Evolutionary conservation across 2,888 invertebrate genomes (phyloP).

Genomic region (Nebria brevicollis): DNA sequence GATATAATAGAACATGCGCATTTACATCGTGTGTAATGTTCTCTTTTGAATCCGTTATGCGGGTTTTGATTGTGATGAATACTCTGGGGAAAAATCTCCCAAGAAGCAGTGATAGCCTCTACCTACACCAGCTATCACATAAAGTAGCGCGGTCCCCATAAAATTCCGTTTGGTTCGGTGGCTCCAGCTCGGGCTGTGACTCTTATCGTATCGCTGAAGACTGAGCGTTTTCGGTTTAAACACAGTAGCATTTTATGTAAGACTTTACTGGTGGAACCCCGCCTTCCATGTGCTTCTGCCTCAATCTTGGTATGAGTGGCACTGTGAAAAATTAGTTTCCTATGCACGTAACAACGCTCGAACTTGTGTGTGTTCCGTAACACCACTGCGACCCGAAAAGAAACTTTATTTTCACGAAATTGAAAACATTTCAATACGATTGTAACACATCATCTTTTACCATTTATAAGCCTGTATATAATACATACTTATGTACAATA

Average conservation of each 20-base stretch:
- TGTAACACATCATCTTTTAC: background rate
- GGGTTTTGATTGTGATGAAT: slow-evolving; percentile 44
- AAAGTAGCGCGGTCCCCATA: slow-evolving; percentile 31
- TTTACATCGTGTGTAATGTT: slow-evolving; percentile 4
- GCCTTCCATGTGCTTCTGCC: background rate
- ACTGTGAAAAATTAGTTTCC: slow-evolving; percentile 13
- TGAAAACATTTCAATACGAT: background rate
- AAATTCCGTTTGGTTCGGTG: slow-evolving; percentile 41
- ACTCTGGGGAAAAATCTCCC: slow-evolving; percentile 32
- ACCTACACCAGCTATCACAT: slow-evolving; percentile 25
- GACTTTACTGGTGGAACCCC: background rate
- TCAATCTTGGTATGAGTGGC: background rate
- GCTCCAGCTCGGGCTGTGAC: background rate
- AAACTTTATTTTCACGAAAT: background rate
- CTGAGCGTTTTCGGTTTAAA: slow-evolving; percentile 28
- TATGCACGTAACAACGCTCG: background rate
- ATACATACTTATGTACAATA: too few species aligned
- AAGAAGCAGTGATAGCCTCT: background rate
- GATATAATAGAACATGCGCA: background rate
- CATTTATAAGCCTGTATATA: too few species aligned
- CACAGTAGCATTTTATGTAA: slow-evolving; percentile 18
- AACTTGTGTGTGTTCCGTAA: background rate
- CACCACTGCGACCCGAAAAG: background rate
- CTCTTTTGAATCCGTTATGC: slow-evolving; percentile 14
- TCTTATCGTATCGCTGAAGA: slow-evolving; percentile 35